Evolutionary conservation across 2,888 invertebrate genomes (phyloP), one percentile per base, ranked within the genome.

Genomic region (Timema podura): DNA sequence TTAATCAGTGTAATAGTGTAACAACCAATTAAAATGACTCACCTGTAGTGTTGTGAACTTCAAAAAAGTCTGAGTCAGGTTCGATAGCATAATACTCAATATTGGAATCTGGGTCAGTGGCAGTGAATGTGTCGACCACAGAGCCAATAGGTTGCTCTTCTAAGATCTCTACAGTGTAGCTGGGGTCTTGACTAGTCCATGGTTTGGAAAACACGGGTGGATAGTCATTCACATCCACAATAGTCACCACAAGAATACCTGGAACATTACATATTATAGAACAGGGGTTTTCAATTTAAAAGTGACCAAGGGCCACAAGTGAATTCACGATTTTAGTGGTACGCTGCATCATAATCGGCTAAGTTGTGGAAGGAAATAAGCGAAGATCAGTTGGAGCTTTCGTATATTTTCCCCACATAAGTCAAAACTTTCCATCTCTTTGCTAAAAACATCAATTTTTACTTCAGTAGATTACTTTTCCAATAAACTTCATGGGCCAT

Each of bases 71-170:
- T 77, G 85, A 91, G 0, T 87, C 86, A n/a, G 81, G 79, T 61
- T 86, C 82, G 64, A 91, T 89, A 1, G 87, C 82, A 74, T 92
- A 92, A 71, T 89, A 88, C 0, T 91, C 89, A 74, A 95, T 91
- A 67, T 91, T 91, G 0, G 94, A 93, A 76, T 95, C 95, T 71
- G 85, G 86, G 78, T 96, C 96, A 0, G 87, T 88, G 0, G 94
- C 95, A 13, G 87, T 86, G 77, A 92, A 89, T 0, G 91, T 92
- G 57, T 89, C 87, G 5, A 95, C 87, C 9, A 91, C 84, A 0
- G 92, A 89, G 9, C 93, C 94, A 0, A 89, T 80, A 0, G 94
- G 92, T 78, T 92, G 91, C 77, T 95, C 95, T 79, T 96, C 95
- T 68, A 89, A 85, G 76, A 94, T 84, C 79, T 89, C 87, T 68